These are phyloP conservation scores for Coilia nasus DNA, from an alignment of 2,797 vertebrate genomes.

Conservation along the genomic window DNA sequence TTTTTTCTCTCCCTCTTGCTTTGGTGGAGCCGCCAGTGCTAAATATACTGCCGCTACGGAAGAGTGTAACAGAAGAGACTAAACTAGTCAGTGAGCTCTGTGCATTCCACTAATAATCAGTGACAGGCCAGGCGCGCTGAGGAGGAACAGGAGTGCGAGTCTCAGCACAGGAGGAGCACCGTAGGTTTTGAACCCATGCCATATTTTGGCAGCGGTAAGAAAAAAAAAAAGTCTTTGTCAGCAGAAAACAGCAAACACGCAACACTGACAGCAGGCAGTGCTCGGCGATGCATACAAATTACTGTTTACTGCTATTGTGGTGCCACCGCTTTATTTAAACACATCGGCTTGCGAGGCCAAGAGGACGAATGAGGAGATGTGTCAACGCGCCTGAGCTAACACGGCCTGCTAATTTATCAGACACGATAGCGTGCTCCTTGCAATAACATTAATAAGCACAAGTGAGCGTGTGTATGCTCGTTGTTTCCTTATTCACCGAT, in stretches of 20 bases:
- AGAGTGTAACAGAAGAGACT: neutral
- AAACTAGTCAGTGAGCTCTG: slow-evolving; percentile 14
- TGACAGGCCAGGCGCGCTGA: slow-evolving; percentile 39
- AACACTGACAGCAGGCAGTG: slow-evolving; percentile 34
- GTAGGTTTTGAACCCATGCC: slow-evolving; percentile 37
- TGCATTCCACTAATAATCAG: slow-evolving; percentile 43
- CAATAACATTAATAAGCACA: slow-evolving; percentile 7
- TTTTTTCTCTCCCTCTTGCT: no score
- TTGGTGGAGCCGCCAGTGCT: neutral
- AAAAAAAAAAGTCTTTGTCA: slow-evolving; percentile 27
- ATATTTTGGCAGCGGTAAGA: slow-evolving; percentile 33
- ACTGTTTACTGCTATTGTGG: slow-evolving; percentile 35
- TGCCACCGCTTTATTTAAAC: slow-evolving; percentile 18
- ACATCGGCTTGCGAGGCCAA: neutral
- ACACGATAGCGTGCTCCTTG: neutral
- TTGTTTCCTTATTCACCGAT: neutral
- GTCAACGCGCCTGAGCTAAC: neutral
- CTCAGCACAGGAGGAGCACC: slow-evolving; percentile 12
- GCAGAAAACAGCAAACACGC: slow-evolving; percentile 37
- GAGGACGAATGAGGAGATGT: neutral
- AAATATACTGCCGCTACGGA: neutral
- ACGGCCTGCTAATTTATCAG: slow-evolving; percentile 9
- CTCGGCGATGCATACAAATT: slow-evolving; percentile 42
- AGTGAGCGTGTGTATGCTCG: neutral
- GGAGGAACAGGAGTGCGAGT: neutral